Conservation (phyloP, 2,113 vertebrate species). For the Aplodontia rufa region DNA sequence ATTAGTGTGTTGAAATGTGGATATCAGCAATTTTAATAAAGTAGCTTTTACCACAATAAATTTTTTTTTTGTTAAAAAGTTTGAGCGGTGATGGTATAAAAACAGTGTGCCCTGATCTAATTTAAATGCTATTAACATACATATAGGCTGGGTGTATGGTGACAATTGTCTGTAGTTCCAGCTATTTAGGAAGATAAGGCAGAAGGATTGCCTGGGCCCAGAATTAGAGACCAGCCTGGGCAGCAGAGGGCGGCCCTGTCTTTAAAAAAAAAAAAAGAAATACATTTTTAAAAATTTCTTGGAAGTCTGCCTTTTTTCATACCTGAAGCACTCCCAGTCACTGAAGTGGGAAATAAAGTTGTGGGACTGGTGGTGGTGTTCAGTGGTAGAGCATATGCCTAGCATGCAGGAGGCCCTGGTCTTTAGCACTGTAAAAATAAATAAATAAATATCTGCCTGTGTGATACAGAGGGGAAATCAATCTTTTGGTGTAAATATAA, state of each 20-base stretch:
- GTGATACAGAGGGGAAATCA: background rate
- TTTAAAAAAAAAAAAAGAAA: background rate
- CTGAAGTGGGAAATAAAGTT: background rate
- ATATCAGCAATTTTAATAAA: too few species aligned
- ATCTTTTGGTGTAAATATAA: conserved; percentile 8
- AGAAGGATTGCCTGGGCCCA: too few species aligned
- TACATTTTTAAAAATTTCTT: background rate
- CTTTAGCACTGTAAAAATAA: too few species aligned
- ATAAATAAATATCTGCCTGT: too few species aligned
- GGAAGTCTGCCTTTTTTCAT: background rate
- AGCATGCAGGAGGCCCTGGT: too few species aligned
- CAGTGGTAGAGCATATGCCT: background rate
- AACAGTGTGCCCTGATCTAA: background rate
- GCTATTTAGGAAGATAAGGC: too few species aligned
- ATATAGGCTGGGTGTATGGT: too few species aligned
- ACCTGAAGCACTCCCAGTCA: background rate
- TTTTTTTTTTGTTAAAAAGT: background rate
- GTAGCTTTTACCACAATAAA: background rate
- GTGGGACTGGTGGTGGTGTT: background rate
- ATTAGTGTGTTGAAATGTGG: too few species aligned
- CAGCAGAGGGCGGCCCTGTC: too few species aligned
- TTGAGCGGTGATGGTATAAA: background rate
- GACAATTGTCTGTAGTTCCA: too few species aligned
- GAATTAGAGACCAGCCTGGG: too few species aligned
- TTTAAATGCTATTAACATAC: background rate